Percentiles rank a stretch among this genome's conserved stretches.
Conservation (phyloP, 2,113 vertebrate genomes). For the Numida meleagris region DNA sequence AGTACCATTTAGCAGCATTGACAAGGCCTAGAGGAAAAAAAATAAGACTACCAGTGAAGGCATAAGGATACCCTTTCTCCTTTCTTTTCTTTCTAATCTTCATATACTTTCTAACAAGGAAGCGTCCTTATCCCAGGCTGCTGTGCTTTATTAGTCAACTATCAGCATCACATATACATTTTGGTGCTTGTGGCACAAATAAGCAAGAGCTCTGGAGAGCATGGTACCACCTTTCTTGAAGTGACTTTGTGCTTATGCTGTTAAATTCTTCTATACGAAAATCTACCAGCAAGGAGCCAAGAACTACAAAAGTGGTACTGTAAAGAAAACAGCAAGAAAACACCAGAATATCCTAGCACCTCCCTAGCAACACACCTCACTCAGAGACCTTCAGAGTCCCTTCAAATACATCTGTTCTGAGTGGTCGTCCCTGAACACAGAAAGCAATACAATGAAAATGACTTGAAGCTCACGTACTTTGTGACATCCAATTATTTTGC, state of each 20-base stretch:
- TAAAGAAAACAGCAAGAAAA: not conserved
- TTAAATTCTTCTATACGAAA: not conserved
- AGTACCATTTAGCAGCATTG: conserved; percentile 99
- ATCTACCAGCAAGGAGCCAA: not conserved
- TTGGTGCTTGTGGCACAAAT: not conserved
- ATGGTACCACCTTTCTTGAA: not conserved
- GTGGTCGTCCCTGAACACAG: not conserved
- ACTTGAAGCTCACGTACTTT: not conserved
- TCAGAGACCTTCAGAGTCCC: not conserved
- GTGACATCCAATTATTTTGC: not conserved
- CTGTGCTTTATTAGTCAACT: conserved; percentile 6
- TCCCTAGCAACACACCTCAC: not conserved
- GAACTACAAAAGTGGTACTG: not conserved
- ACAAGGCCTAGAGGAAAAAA: conserved; percentile 88
- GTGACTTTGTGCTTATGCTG: not conserved
- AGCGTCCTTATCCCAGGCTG: conserved; percentile 12
- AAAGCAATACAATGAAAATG: not conserved
- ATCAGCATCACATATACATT: not conserved
- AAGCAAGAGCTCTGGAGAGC: not conserved
- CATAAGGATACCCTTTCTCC: not conserved
- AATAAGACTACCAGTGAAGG: conserved; percentile 58
- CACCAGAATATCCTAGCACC: not conserved
- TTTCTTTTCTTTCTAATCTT: not conserved
- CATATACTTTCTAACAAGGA: not conserved
- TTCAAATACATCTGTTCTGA: not conserved